Evolutionary conservation across 2,797 vertebrate species (phyloP), one percentile per base, ranked within the genome.

Genomic region (Nyctibius grandis): DNA sequence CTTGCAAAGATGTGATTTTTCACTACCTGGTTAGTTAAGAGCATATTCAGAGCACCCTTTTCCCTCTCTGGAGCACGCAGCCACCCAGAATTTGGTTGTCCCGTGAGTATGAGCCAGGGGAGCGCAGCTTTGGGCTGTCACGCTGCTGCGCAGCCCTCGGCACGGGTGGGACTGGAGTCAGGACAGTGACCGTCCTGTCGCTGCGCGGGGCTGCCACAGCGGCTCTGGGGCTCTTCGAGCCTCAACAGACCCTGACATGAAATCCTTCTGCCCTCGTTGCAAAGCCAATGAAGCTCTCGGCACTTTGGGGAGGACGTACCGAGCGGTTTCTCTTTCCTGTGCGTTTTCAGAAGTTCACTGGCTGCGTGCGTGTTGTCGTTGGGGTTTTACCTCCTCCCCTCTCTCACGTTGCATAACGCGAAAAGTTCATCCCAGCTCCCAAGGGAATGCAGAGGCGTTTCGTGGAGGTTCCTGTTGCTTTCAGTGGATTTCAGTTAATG

Each of bases 181-280:
- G n/a, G n/a, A n/a, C n/a, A n/a, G n/a, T n/a, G n/a, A n/a, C n/a
- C 0, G 2, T 50, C 38, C 56, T 44, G 18, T 42, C 26, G 3
- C 34, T 17, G 45, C 51, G 2, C 2, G 2, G 57, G 42, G 45
- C 50, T 64, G 45, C 63, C 53, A 57, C n/a, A 34, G 48, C 33
- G 8, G 19, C 15, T 42, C 13, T 63, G 64, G 60, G 65, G 20
- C 36, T 61, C 63, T 22, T 34, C 9, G 22, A 25, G 59, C 48
- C 38, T 25, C 7, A 13, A 5, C 15, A 67, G 50, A 31, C 54
- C 26, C 50, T 40, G 18, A 1, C 9, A 1, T 11, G 26, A 50
- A 45, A 63, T 42, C 47, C 42, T 17, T 26, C 69, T 54, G 56
- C 84, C 75, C 31, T 8, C 20, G 20, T 42, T 25, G 74, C 40